These are phyloP conservation scores for Lordiphosa stackelbergi DNA, from an alignment of 1,140 invertebrate species.

Conservation along the genomic window DNA sequence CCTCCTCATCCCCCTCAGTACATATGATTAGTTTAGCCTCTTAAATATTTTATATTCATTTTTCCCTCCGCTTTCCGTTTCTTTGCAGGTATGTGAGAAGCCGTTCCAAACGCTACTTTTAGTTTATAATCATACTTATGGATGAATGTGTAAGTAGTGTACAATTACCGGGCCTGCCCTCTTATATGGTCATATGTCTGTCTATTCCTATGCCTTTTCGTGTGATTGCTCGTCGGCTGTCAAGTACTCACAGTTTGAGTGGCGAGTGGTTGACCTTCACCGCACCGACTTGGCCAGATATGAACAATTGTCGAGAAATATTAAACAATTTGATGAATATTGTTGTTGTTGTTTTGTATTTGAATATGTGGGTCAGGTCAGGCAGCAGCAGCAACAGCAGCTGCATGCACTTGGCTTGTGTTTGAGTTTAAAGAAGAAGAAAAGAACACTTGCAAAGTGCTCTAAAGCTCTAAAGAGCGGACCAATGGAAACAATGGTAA, in stretches of 20 bases:
- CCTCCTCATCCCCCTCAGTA: too few species aligned
- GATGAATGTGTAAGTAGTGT: too few species aligned
- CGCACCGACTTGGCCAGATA: not conserved
- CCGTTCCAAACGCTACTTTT: too few species aligned
- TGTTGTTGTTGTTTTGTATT: not conserved
- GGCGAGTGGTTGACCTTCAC: slow-evolving; percentile 12
- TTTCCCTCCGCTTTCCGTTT: too few species aligned
- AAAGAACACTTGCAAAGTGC: slow-evolving; percentile 1
- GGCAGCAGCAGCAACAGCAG: slow-evolving; percentile 17
- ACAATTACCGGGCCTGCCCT: too few species aligned
- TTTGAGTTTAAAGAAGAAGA: slow-evolving; percentile 32
- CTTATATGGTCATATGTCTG: too few species aligned
- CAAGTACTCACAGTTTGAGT: not conserved
- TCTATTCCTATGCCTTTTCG: not conserved
- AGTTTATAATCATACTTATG: too few species aligned
- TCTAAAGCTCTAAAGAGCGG: too few species aligned
- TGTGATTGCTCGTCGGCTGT: slow-evolving; percentile 1
- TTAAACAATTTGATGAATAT: not conserved
- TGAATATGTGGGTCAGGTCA: slow-evolving; percentile 6
- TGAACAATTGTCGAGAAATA: not conserved
- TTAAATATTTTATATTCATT: too few species aligned
- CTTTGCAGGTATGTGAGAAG: too few species aligned
- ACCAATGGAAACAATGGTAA: too few species aligned
- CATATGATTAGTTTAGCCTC: too few species aligned
- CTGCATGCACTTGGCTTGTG: slow-evolving; percentile 57